Evolutionary conservation across 2,888 invertebrate genomes (phyloP), one percentile per base, ranked within the genome.

Genomic region (Junonia oenone): DNA sequence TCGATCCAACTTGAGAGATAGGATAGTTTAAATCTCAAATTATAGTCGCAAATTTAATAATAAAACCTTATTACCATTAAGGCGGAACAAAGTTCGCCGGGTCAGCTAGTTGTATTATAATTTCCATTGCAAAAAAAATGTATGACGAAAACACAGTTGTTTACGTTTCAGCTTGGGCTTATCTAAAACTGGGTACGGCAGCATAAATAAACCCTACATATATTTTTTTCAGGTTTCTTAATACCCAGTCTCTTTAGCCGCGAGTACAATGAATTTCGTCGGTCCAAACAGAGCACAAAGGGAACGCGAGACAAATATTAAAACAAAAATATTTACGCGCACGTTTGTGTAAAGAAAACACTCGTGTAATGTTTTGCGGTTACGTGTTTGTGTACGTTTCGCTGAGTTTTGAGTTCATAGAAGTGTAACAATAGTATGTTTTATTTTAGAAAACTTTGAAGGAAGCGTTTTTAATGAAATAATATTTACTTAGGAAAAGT

Each of bases 281-380:
- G 26, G 43, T 43, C 26, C 26, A 13, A 26, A 43, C 17, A 43
- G 6, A 22, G 26, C 43, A 43, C 43, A 43, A 43, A 43, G 26
- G 22, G 13, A 43, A 26, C 43, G 26, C 26, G 8, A 43, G 43
- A 43, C 43, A 43, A 43, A 26, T 43, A 43, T 43, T 43, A 43
- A 22, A 43, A 43, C 43, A 43, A 43, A 40, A 43, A 43, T 43
- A 11, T 43, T 43, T 43, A 43, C 22, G 22, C 13, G 8, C 8
- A 2, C 43, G 26, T 43, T 43, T 43, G 43, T 43, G n/a, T 26
- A 8, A 43, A 43, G 26, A 26, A 43, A 43, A 26, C 43, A 26
- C 13, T 26, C 13, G 26, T 43, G 43, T 26, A 8, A 43, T 26
- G 43, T 43, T 43, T 43, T 13, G 13, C 6, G 6, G 26, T 13